Percentiles rank a stretch among this genome's conserved stretches.
These are phyloP conservation scores for Ictalurus furcatus DNA, from an alignment of 2,113 vertebrate genomes.

Conservation along the genomic window DNA sequence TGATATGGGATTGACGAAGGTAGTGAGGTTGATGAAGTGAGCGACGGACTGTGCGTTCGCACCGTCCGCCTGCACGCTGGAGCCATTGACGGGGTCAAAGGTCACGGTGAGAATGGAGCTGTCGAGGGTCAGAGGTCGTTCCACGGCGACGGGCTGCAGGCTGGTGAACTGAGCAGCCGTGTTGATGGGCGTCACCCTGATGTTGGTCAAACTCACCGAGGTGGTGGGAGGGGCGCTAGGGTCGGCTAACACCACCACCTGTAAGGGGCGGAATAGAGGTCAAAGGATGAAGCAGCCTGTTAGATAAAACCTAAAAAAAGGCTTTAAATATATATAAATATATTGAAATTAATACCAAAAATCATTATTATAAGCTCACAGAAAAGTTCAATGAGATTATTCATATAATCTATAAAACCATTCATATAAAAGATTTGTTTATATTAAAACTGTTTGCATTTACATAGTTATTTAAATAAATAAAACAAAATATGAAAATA, in stretches of 20 bases:
- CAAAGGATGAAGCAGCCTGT: background rate
- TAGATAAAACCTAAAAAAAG: too few relatives aligned
- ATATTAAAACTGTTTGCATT: background rate
- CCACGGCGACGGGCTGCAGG: constrained; percentile 89
- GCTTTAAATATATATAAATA: too few relatives aligned
- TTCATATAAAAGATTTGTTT: background rate
- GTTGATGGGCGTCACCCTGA: constrained; percentile 90
- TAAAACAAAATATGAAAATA: background rate
- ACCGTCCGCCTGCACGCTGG: constrained; percentile 80
- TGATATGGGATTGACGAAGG: constrained; percentile 91
- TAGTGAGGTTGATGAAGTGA: constrained; percentile 96
- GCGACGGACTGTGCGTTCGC: constrained; percentile 80
- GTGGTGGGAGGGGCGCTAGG: constrained; percentile 69
- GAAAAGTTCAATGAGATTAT: background rate
- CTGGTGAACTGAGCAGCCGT: constrained; percentile 88
- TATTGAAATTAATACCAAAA: background rate
- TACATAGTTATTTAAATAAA: background rate
- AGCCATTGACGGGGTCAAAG: constrained; percentile 90
- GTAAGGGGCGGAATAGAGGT: background rate
- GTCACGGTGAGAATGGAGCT: constrained; percentile 96
- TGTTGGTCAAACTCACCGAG: constrained; percentile 86
- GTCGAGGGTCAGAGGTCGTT: constrained; percentile 90
- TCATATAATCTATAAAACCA: background rate
- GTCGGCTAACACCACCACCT: constrained; percentile 95
- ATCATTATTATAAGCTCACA: background rate